Conservation (phyloP, 1,140 invertebrate genomes). For the Hyles vespertilio region DNA sequence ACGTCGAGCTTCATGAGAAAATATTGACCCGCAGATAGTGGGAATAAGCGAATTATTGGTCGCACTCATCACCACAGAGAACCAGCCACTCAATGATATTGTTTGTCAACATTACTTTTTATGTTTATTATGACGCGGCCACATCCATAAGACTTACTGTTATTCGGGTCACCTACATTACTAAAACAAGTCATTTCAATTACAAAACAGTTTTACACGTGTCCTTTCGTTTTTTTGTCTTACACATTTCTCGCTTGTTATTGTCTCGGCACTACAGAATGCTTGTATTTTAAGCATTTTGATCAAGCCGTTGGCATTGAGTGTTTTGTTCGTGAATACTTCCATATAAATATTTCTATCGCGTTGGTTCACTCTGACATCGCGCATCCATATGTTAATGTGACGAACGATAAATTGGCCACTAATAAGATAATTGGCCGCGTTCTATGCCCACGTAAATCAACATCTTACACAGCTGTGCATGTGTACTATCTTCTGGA, state of each 20-base stretch:
- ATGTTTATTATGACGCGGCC: conserved; percentile 20
- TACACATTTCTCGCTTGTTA: too few species aligned
- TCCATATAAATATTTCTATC: conserved; percentile 1
- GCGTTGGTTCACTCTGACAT: conserved; percentile 31
- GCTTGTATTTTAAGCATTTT: too few species aligned
- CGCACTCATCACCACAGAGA: conserved; percentile 38
- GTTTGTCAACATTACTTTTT: conserved; percentile 14
- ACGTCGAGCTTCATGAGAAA: conserved; percentile 72
- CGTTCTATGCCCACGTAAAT: conserved; percentile 62
- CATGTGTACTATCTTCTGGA: conserved; percentile 19
- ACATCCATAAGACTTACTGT: not conserved
- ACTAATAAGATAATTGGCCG: conserved; percentile 72
- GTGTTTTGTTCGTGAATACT: not conserved
- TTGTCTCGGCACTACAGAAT: too few species aligned
- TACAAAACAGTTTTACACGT: too few species aligned
- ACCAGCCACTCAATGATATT: conserved; percentile 23
- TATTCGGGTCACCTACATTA: conserved; percentile 6
- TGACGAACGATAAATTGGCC: conserved; percentile 67
- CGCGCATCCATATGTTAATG: conserved; percentile 61
- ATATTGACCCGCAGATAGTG: conserved; percentile 72
- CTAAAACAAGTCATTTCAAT: not conserved
- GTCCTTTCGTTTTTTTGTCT: too few species aligned
- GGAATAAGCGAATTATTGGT: conserved; percentile 67
- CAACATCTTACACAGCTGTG: conserved; percentile 66
- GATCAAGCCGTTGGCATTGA: not conserved